Evolutionary conservation across 2,888 invertebrate species (phyloP).

Genomic region (Megastigmus dorsalis): DNA sequence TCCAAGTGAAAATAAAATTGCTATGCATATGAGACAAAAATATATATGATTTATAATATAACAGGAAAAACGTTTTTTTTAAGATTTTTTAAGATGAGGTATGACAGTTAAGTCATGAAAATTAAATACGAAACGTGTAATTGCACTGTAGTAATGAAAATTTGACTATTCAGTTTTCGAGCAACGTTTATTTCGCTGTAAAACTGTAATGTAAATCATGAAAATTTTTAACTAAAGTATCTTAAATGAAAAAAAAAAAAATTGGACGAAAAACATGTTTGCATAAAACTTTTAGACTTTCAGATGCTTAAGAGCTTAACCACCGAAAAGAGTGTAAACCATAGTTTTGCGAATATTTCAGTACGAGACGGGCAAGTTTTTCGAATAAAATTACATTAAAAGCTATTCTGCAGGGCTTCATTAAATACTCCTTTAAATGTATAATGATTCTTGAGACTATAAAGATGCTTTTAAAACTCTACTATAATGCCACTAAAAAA

Average conservation of each 20-base stretch:
- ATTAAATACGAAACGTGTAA: too few relatives aligned
- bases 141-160: too few relatives aligned
- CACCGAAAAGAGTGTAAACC: constrained; percentile 10
- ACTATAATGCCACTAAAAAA: too few relatives aligned
- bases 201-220: background rate
- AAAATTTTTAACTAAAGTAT: background rate
- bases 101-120: too few relatives aligned
- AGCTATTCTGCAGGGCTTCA: constrained; percentile 34
- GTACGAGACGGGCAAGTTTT: constrained; percentile 1
- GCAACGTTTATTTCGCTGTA: background rate
- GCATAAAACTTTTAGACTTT: constrained; percentile 17
- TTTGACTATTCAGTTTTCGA: too few relatives aligned
- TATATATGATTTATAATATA: too few relatives aligned
- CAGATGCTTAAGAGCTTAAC: constrained; percentile 5
- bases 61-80: too few relatives aligned
- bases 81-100: too few relatives aligned
- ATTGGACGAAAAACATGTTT: background rate
- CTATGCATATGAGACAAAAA: too few relatives aligned
- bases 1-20: too few relatives aligned
- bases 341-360: constrained; percentile 21
- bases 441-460: too few relatives aligned
- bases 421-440: constrained; percentile 12
- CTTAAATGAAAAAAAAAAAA: background rate
- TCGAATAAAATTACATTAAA: constrained; percentile 33
- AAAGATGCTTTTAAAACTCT: too few relatives aligned